These are phyloP conservation scores for Phrynocephalus vlangalii DNA, from an alignment of 2,797 vertebrate species.

Conservation along the genomic window DNA sequence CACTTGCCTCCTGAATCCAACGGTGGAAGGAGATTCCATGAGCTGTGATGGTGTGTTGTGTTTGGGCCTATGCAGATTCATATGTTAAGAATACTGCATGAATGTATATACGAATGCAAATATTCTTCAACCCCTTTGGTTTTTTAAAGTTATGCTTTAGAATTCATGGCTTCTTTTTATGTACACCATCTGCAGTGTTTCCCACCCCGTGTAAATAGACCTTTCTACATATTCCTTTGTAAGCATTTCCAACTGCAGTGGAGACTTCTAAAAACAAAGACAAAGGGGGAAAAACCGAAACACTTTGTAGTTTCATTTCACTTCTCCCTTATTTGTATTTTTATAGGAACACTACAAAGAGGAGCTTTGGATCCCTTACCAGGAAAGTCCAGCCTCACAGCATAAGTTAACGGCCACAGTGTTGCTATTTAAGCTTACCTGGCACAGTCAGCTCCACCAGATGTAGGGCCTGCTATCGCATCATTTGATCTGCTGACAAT, in stretches of 20 bases:
- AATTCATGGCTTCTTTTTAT: slow-evolving; percentile 72
- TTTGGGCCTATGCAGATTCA: too few relatives aligned
- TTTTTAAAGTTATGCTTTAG: slow-evolving; percentile 37
- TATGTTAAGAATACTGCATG: not conserved
- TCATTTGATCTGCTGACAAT: slow-evolving; percentile 84
- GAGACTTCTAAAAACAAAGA: slow-evolving; percentile 67
- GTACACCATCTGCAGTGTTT: slow-evolving; percentile 68
- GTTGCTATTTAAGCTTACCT: slow-evolving; percentile 83
- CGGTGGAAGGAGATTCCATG: too few relatives aligned
- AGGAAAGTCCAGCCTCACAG: slow-evolving; percentile 74
- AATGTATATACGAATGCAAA: not conserved
- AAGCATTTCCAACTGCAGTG: slow-evolving; percentile 76
- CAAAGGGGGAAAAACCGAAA: slow-evolving; percentile 63
- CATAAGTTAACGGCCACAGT: slow-evolving; percentile 67
- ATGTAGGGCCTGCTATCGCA: slow-evolving; percentile 77
- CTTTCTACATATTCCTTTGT: slow-evolving; percentile 74
- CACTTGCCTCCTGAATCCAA: too few relatives aligned
- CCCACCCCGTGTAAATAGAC: slow-evolving; percentile 59
- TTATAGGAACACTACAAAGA: slow-evolving; percentile 82
- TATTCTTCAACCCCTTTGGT: slow-evolving; percentile 49
- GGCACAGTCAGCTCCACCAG: slow-evolving; percentile 74
- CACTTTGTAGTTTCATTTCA: slow-evolving; percentile 78
- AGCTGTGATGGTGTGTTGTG: too few relatives aligned
- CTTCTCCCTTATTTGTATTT: slow-evolving; percentile 85
- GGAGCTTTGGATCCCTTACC: slow-evolving; percentile 79